These are phyloP conservation scores for Phylloscopus collybita DNA, from an alignment of 2,797 vertebrate species.

Conservation along the genomic window DNA sequence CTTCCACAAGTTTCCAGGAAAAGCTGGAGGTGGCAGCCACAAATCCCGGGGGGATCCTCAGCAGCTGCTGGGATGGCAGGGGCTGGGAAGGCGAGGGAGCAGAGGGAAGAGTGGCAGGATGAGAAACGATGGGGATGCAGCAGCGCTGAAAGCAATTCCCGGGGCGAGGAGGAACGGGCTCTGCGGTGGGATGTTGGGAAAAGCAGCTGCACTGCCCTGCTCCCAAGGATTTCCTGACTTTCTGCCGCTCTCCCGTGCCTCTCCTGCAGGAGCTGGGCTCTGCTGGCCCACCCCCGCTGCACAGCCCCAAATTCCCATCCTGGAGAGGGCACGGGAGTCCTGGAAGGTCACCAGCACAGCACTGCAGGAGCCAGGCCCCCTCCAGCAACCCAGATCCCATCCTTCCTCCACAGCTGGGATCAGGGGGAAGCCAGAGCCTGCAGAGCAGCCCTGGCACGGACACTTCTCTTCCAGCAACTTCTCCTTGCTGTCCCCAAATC, in stretches of 20 bases:
- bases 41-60: not conserved
- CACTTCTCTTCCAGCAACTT: not conserved
- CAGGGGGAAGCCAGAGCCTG: not conserved
- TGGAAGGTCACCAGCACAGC: not conserved
- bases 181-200: not conserved
- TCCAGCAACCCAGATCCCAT: not conserved
- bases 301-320: not conserved
- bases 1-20: not conserved
- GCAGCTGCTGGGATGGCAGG: not conserved
- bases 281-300: not conserved
- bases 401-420: not conserved
- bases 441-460: accelerated
- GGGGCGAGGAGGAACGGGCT: not conserved
- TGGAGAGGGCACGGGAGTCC: not conserved
- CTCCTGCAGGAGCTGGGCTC: not conserved
- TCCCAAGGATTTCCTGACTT: not conserved
- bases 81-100: not conserved
- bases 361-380: not conserved
- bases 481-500: not conserved
- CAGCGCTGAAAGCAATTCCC: not conserved
- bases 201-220: not conserved
- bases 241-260: not conserved
- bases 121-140: not conserved
- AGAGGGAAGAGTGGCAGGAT: accelerated
- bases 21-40: not conserved